Evolutionary conservation across 2,797 vertebrate species (phyloP).

Genomic region (Distichodus sexfasciatus): DNA sequence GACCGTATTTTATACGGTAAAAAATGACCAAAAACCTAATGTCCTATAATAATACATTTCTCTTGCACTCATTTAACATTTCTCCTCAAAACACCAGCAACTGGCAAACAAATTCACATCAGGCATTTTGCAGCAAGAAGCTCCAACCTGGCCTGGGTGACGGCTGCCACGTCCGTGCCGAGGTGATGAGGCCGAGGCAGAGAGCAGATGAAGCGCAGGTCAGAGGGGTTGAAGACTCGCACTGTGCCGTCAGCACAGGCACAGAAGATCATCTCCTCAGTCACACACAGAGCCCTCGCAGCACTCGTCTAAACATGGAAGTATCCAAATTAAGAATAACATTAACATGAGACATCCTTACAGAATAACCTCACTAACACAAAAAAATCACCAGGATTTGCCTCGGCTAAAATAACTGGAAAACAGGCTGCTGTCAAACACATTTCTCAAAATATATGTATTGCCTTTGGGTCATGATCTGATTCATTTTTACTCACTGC

Average conservation of each 20-base stretch:
- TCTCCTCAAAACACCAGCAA: too few species aligned
- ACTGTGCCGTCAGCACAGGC: conserved; percentile 90
- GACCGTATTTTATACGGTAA: too few species aligned
- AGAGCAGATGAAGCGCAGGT: conserved; percentile 86
- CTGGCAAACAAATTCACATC: too few species aligned
- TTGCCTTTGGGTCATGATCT: too few species aligned
- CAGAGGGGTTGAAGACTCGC: conserved; percentile 82
- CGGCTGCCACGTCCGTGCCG: conserved; percentile 76
- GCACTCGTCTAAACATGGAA: conserved; percentile 74
- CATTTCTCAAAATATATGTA: too few species aligned
- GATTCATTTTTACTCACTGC: too few species aligned
- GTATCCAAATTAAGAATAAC: neutral
- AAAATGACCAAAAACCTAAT: too few species aligned
- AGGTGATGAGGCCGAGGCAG: conserved; percentile 87
- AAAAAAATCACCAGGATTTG: too few species aligned
- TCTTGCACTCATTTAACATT: too few species aligned
- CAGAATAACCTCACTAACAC: neutral
- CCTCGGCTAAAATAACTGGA: too few species aligned
- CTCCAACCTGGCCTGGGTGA: conserved; percentile 82
- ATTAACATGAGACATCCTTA: neutral
- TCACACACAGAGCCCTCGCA: conserved; percentile 88
- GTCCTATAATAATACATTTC: too few species aligned
- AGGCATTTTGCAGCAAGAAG: neutral
- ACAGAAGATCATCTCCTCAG: conserved; percentile 91
- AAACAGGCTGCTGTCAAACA: too few species aligned